These are phyloP conservation scores for Fragum whitleyi DNA, from an alignment of 2,888 invertebrate genomes.

Conservation along the genomic window DNA sequence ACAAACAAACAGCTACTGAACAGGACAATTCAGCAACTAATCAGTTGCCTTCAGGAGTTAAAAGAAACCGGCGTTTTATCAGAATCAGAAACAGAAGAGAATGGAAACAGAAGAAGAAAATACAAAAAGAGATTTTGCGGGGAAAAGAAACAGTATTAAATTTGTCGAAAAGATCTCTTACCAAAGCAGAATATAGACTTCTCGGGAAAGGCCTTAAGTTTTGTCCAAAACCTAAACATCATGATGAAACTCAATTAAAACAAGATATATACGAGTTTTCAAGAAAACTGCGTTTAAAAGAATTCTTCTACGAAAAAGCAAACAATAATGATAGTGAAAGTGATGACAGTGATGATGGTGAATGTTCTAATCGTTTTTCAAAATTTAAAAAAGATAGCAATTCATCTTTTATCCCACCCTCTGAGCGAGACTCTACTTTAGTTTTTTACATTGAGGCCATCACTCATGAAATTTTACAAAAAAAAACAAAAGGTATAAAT, in stretches of 20 bases:
- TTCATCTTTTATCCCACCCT: conserved; percentile 33
- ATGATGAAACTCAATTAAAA: conserved; percentile 16
- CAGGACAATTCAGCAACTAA: conserved; percentile 14
- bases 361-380: background rate
- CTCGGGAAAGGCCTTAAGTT: conserved; percentile 36
- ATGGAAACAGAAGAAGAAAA: conserved; percentile 35
- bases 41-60: conserved; percentile 7
- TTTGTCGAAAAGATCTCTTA: conserved; percentile 5
- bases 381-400: conserved; percentile 7
- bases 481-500: conserved; percentile 8
- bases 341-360: background rate
- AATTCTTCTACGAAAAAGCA: conserved; percentile 2
- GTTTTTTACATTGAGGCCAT: conserved; percentile 40
- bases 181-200: conserved; percentile 12
- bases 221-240: conserved; percentile 28
- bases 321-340: background rate
- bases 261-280: conserved; percentile 3
- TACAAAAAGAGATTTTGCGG: conserved; percentile 7
- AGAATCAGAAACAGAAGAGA: conserved; percentile 7
- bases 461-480: conserved; percentile 31
- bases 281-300: conserved; percentile 14
- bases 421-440: conserved; percentile 26
- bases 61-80: conserved; percentile 21
- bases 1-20: conserved; percentile 15
- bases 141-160: conserved; percentile 33